Base-by-base conservation (phyloP, 2,888 invertebrate species). In the Latrodectus elegans region DNA sequence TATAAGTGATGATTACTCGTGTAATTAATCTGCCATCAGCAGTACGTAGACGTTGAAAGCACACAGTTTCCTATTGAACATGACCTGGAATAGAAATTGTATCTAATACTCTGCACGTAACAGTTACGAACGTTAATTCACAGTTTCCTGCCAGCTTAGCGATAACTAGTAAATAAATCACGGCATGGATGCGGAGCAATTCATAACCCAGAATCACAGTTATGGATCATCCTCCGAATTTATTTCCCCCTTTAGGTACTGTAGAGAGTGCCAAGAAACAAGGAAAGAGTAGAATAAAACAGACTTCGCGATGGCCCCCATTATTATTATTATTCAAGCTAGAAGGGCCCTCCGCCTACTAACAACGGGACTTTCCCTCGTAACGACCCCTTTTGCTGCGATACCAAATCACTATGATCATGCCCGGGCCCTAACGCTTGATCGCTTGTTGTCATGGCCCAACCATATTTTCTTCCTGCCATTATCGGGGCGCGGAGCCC, bases 311-410 rank as follows among this genome's bases (percentile, higher is more conserved):
- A 60, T 22, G 55, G 64, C 60, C 60, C 60, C 60, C n/a, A 60
- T n/a, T 60, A 72, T 81, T 86, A 80, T 87, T 87, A 87, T 87
- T 87, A 87, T 87, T 87, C 86, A 87, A 73, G 78, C 75, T 79
- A 64, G 68, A 68, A 64, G 52, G 77, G 68, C 77, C 67, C 67
- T 26, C 67, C 77, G 77, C 81, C 73, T 81, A 55, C 71, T 64
- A 71, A 71, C 65, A 67, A 73, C 76, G 60, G 83, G 75, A 55
- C n/a, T 70, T 73, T 65, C 55, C 72, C 75, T 38, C 26, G 52
- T 73, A 78, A 78, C 68, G 78, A 68, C 72, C 80, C 80, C 78
- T 60, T 80, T 80, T 72, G 71, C 55, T 17, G 26, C 64, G 60
- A 22, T 17, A 22, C 76, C 81, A 81, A 87, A 87, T 81, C 77